Evolutionary conservation across 2,113 vertebrate species (phyloP), one percentile per base, ranked within the genome.

Genomic region (Crotophaga sulcirostris): DNA sequence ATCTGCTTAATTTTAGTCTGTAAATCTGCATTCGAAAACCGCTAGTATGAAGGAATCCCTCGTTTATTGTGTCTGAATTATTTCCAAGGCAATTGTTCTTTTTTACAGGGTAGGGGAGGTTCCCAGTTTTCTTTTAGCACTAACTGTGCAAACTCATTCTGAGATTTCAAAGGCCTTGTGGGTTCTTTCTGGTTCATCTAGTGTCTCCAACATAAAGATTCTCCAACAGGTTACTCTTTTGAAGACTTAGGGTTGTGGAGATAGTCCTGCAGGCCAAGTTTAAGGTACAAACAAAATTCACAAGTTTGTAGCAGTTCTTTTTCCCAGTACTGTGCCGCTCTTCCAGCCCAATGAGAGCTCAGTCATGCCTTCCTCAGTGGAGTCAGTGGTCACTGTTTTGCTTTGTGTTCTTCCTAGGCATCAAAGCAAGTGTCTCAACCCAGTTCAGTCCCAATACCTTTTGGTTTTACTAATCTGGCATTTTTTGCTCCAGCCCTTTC

Each of bases 1-100:
- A 77, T 94, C 89, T 94, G 62, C 84, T 75, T 96, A 91, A 95
- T 94, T 94, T 87, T 87, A 83, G 63, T 36, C 68, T 76, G 58
- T 90, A 93, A 95, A 90, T 94, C 70, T 93, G 68, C 51, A 74
- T 23, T 33, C 85, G 75, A 79, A 93, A 93, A 42, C 52, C 69
- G 40, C 69, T 91, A 91, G 76, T 94, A 28, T 80, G 76, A 92
- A 88, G 13, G 33, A 90, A 66, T 90, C 38, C 24, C 47, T 55
- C n/a, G 55, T 88, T 96, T 94, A 83, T 77, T 83, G 74, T 83
- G 54, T 67, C 82, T 90, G 84, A 95, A 66, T 93, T 91, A 80
- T 85, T 73, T 96, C 87, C 79, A 94, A 90, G 47, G 42, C 91
- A 88, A 67, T 95, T 94, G 49, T 87, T 93, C 81, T 68, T 11